Evolutionary conservation across 2,888 invertebrate species (phyloP).

Genomic region (Trichogramma dendrolimi): DNA sequence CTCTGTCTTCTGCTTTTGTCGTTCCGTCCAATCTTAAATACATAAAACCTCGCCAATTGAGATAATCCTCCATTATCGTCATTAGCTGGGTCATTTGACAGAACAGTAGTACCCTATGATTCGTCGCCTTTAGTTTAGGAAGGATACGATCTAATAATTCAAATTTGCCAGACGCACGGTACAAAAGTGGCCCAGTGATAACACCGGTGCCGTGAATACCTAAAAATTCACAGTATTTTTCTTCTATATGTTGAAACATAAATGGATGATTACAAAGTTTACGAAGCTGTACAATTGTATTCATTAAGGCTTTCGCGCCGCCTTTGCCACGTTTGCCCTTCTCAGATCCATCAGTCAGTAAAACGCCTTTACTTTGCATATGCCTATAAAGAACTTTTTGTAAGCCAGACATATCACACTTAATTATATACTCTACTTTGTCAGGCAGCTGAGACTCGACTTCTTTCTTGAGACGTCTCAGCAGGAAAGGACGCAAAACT

Average conservation of each 20-base stretch:
- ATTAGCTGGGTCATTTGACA: constrained; percentile 99
- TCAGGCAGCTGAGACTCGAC: constrained; percentile 99
- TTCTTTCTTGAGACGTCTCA: constrained; percentile 96
- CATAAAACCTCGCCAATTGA: constrained; percentile 82
- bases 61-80: constrained; percentile 98
- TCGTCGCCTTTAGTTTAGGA: constrained; percentile 88
- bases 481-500: constrained; percentile 93
- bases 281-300: constrained; percentile 96
- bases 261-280: constrained; percentile 99
- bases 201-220: constrained; percentile 70
- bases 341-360: constrained; percentile 93
- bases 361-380: constrained; percentile 95
- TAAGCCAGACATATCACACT: constrained; percentile 98
- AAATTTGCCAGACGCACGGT: constrained; percentile 93
- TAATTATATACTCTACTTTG: constrained; percentile 97
- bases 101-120: constrained; percentile 93
- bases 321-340: constrained; percentile 93
- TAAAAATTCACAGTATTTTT: constrained; percentile 90
- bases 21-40: constrained; percentile 96
- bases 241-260: constrained; percentile 98
- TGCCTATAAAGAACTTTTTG: constrained; percentile 93
- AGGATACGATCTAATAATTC: constrained; percentile 94
- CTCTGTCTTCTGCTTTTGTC: constrained; percentile 97
- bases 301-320: constrained; percentile 95
- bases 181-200: constrained; percentile 84